Evolutionary conservation across 2,113 vertebrate genomes (phyloP).

Genomic region (Esox niger): DNA sequence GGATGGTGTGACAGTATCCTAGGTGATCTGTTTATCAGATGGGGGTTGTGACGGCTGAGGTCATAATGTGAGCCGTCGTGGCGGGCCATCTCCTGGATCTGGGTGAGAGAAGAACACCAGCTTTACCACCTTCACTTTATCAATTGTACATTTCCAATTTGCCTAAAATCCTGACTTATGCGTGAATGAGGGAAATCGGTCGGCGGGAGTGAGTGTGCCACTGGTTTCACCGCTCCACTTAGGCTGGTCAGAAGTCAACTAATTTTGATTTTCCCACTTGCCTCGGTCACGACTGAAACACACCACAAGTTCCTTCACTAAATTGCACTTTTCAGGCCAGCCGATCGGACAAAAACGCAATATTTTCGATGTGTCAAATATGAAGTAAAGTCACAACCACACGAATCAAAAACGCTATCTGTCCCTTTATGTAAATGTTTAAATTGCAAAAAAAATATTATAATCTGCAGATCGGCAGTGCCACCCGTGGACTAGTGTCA

Average conservation of each 20-base stretch:
- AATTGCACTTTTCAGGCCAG: background rate
- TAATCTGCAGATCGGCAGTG: background rate
- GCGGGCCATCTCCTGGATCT: conserved; percentile 97
- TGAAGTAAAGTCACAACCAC: background rate
- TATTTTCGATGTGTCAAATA: background rate
- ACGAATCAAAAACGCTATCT: background rate
- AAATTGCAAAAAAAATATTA: background rate
- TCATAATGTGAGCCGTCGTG: conserved; percentile 83
- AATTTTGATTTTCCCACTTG: background rate
- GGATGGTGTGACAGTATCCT: conserved; percentile 87
- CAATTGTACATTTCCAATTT: conserved; percentile 24
- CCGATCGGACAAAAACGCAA: background rate
- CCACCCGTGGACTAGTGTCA: background rate
- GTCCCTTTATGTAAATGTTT: background rate
- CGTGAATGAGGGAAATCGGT: background rate
- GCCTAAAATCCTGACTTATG: background rate
- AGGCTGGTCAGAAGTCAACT: background rate
- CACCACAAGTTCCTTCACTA: background rate
- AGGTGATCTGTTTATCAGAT: conserved; percentile 83
- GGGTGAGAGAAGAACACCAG: conserved; percentile 76
- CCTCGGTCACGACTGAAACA: background rate
- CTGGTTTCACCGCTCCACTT: conserved; percentile 10
- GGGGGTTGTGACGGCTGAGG: conserved; percentile 80
- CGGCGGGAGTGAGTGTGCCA: background rate
- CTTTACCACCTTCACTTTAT: conserved; percentile 68